Conservation (phyloP, 2,113 vertebrate species). For the Aptenodytes patagonicus region DNA sequence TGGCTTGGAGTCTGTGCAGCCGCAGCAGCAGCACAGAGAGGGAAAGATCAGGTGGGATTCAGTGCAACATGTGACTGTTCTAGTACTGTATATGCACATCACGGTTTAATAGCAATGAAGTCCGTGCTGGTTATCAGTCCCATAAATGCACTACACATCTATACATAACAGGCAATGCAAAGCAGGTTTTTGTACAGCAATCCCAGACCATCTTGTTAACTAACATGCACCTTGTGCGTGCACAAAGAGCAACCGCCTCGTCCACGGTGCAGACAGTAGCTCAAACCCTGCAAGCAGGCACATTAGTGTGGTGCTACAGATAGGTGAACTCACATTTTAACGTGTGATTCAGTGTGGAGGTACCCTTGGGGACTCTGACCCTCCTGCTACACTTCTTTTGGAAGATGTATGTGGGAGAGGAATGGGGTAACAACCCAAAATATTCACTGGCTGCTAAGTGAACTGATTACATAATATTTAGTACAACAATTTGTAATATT, state of each 20-base stretch:
- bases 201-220: neutral
- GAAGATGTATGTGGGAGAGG: neutral
- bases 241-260: neutral
- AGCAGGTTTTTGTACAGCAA: neutral
- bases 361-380: neutral
- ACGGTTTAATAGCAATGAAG: neutral
- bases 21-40: neutral
- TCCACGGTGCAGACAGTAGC: neutral
- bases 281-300: neutral
- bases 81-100: neutral
- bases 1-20: neutral
- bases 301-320: neutral
- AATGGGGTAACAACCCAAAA: neutral
- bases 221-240: neutral
- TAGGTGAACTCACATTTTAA: neutral
- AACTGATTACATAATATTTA: neutral
- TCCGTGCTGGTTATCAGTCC: neutral
- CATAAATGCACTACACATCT: neutral
- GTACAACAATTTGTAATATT: neutral
- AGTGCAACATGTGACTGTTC: neutral
- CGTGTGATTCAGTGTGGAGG: neutral
- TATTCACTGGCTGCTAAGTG: neutral
- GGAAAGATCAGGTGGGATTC: neutral
- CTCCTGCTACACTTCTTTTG: neutral
- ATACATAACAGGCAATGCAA: neutral